These are phyloP conservation scores for Thymelicus acteon DNA, from an alignment of 2,888 invertebrate genomes.

Conservation along the genomic window DNA sequence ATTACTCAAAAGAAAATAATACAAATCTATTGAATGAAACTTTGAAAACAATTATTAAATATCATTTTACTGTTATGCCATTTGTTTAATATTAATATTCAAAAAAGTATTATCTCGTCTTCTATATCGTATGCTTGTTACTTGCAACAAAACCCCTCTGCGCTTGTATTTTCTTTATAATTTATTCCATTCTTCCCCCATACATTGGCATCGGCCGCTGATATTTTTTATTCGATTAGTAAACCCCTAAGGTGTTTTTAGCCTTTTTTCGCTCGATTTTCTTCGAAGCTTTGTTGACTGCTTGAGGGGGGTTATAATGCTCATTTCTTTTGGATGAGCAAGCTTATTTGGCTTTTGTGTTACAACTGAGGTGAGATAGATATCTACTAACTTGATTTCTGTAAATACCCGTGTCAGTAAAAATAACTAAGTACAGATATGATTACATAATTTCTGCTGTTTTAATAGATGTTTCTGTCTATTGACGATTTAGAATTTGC, in stretches of 20 bases:
- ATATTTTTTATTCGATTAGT: conserved; percentile 87
- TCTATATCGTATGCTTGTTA: conserved; percentile 45
- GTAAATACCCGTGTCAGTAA: not conserved
- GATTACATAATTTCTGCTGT: too few relatives aligned
- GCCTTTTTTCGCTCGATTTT: conserved; percentile 86
- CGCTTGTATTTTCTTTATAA: conserved; percentile 84
- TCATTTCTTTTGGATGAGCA: conserved; percentile 83
- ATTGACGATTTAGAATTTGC: too few relatives aligned
- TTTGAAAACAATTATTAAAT: too few relatives aligned
- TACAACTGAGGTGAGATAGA: conserved; percentile 24
- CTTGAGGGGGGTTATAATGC: conserved; percentile 79
- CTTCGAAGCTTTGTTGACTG: conserved; percentile 85
- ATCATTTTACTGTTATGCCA: too few relatives aligned
- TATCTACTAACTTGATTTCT: conserved; percentile 13
- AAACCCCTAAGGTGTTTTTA: conserved; percentile 86
- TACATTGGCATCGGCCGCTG: conserved; percentile 84
- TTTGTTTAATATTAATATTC: too few relatives aligned
- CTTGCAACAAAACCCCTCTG: conserved; percentile 76
- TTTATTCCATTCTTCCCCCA: conserved; percentile 83
- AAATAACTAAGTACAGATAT: too few relatives aligned
- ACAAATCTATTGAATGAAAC: too few relatives aligned
- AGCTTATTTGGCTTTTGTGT: conserved; percentile 74
- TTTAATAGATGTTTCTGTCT: too few relatives aligned
- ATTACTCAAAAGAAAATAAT: too few relatives aligned
- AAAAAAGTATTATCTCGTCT: not conserved